A percentile compares a stretch with the other conserved stretches of the same genome.
phyloP scores from a whole-genome alignment of 1,140 invertebrate genomes.

The Schlechtendalia chinensis region DNA sequence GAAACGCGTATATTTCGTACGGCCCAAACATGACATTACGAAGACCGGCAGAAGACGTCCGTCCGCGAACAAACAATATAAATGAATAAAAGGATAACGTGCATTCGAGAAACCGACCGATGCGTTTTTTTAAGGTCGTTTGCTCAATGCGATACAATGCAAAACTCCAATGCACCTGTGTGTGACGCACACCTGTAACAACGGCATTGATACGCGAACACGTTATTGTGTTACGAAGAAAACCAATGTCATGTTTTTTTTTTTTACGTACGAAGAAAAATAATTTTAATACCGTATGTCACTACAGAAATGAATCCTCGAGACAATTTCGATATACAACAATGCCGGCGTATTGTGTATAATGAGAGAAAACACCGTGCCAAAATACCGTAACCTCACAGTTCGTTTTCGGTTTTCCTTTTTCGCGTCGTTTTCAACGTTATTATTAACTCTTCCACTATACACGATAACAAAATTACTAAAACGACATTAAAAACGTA shows the following conservation, averaged over 20 bases:
- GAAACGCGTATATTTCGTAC: background rate
- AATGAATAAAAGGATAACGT: background rate
- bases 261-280: background rate
- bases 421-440: background rate
- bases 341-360: too few species aligned
- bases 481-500: too few species aligned
- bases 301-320: too few species aligned
- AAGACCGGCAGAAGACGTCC: too few species aligned
- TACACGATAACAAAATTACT: too few species aligned
- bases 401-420: constrained; percentile 35
- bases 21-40: too few species aligned
- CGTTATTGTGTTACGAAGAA: background rate
- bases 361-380: constrained; percentile 37
- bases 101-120: background rate
- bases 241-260: background rate
- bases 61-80: background rate
- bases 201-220: background rate
- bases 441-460: background rate
- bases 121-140: background rate
- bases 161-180: too few species aligned
- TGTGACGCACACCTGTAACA: background rate
- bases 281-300: background rate
- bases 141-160: too few species aligned
- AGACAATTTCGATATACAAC: too few species aligned
- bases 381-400: constrained; percentile 41